Evolutionary conservation across 2,113 vertebrate genomes (phyloP).

Genomic region (Promerops cafer): DNA sequence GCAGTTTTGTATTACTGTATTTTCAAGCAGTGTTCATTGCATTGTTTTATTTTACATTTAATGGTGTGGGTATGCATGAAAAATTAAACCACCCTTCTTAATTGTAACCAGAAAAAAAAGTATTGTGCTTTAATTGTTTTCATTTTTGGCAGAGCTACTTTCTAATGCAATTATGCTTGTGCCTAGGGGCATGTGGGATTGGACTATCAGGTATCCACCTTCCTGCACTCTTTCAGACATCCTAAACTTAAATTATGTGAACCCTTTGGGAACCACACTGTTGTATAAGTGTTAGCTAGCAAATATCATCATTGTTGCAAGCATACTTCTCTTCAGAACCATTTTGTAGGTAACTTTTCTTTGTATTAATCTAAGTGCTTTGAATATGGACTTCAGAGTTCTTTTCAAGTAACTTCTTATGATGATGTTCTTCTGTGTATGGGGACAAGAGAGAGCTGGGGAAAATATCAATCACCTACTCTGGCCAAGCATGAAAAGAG

Average conservation of each 20-base stretch:
- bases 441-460: background rate
- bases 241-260: background rate
- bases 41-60: background rate
- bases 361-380: background rate
- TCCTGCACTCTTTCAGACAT: background rate
- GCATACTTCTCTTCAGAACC: background rate
- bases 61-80: background rate
- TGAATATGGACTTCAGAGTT: background rate
- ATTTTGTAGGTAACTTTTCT: background rate
- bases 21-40: background rate
- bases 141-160: background rate
- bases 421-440: background rate
- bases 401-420: background rate
- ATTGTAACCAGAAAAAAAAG: background rate
- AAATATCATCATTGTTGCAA: background rate
- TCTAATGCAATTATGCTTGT: background rate
- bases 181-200: background rate
- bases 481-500: background rate
- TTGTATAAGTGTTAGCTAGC: background rate
- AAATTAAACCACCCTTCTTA: background rate
- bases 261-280: background rate
- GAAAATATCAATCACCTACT: background rate
- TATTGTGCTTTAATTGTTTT: constrained; percentile 39
- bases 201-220: background rate
- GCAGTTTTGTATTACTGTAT: background rate